These are phyloP conservation scores for Phaonia tiefii DNA, from an alignment of 2,888 invertebrate genomes.

Conservation along the genomic window DNA sequence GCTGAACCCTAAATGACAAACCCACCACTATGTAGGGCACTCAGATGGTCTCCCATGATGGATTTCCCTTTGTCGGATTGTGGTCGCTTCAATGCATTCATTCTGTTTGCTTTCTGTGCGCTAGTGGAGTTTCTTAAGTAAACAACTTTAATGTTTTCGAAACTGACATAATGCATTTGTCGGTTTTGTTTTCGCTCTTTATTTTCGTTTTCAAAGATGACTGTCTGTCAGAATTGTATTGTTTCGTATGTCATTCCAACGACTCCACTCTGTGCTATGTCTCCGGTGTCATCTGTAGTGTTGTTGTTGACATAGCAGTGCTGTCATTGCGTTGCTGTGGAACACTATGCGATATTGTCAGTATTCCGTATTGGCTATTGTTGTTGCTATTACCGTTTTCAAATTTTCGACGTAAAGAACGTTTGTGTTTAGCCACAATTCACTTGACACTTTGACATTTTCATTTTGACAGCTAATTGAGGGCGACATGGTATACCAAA, in stretches of 20 bases:
- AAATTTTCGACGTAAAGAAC: constrained; percentile 38
- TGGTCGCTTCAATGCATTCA: constrained; percentile 1
- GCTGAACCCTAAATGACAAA: too few relatives aligned
- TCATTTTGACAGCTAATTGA: constrained; percentile 61
- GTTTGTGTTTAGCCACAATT: constrained; percentile 55
- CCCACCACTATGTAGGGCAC: neutral
- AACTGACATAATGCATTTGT: constrained; percentile 59
- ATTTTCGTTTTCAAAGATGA: constrained; percentile 34
- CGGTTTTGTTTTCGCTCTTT: constrained; percentile 26
- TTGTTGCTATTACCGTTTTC: constrained; percentile 16
- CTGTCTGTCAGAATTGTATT: constrained; percentile 44
- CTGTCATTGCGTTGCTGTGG: neutral
- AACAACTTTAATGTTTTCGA: constrained; percentile 46
- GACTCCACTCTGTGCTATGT: constrained; percentile 34
- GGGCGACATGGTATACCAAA: constrained; percentile 50
- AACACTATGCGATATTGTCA: constrained; percentile 23
- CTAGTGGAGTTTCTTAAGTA: constrained; percentile 14
- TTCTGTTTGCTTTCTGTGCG: constrained; percentile 18
- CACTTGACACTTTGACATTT: constrained; percentile 63
- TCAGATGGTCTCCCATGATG: neutral
- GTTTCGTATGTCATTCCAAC: constrained; percentile 40
- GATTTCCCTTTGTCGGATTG: neutral
- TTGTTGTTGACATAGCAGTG: neutral
- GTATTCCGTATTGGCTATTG: constrained; percentile 18
- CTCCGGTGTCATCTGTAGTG: neutral